Evolutionary conservation across 2,113 vertebrate species (phyloP).

Genomic region (Cyphomyrus plagiostoma): DNA sequence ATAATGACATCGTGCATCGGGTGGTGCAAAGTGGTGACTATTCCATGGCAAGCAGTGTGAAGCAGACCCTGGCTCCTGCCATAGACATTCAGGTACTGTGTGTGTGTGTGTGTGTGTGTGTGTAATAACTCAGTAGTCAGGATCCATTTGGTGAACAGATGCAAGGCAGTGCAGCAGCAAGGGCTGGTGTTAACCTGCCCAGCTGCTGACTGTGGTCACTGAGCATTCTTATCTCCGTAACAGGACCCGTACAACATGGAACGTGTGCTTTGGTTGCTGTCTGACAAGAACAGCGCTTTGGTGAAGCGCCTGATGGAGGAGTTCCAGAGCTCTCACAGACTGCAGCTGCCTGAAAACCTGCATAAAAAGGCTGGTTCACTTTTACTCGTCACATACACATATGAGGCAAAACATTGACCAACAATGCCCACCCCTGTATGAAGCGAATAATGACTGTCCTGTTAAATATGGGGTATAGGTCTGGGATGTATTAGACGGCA

Average conservation of each 20-base stretch:
- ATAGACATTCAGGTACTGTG: conserved; percentile 91
- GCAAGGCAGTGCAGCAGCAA: neutral
- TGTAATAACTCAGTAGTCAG: neutral
- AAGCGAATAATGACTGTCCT: neutral
- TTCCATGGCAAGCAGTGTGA: conserved; percentile 60
- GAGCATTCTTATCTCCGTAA: neutral
- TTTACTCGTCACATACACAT: neutral
- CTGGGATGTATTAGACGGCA: neutral
- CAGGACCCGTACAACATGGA: conserved; percentile 94
- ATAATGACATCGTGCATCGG: conserved; percentile 79
- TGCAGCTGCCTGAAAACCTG: conserved; percentile 55
- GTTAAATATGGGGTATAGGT: neutral
- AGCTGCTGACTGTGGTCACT: neutral
- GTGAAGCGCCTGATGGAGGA: conserved; percentile 74
- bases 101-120: neutral
- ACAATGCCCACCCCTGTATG: neutral
- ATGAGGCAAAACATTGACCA: neutral
- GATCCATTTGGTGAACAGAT: neutral
- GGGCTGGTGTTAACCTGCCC: neutral
- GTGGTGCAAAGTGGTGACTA: conserved; percentile 73
- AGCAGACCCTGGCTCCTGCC: conserved; percentile 73
- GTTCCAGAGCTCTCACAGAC: conserved; percentile 60
- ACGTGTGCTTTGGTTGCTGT: conserved; percentile 83
- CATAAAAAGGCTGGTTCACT: conserved; percentile 42
- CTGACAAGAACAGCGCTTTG: conserved; percentile 48